phyloP scores from a whole-genome alignment of 2,113 vertebrate genomes.

The Myiopsitta monachus region DNA sequence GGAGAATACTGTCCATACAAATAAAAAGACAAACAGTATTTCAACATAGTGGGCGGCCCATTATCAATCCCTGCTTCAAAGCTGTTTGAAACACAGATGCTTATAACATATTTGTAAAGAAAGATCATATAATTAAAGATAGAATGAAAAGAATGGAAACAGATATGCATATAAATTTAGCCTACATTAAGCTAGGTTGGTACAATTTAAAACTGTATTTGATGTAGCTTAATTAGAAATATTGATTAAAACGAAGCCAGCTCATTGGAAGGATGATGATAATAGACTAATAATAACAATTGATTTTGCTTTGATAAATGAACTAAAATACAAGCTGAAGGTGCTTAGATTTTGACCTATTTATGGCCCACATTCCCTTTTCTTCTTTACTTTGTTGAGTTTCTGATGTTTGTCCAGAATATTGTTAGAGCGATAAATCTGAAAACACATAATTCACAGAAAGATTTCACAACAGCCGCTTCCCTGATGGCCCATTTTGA shows the following conservation, averaged over 20 bases:
- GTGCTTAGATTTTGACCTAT: slow-evolving; percentile 36
- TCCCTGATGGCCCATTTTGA: neutral
- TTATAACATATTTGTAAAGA: neutral
- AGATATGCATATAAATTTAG: neutral
- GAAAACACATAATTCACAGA: neutral
- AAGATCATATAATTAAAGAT: neutral
- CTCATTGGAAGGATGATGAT: slow-evolving; percentile 44
- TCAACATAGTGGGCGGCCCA: neutral
- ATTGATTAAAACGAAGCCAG: slow-evolving; percentile 59
- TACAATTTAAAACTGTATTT: slow-evolving; percentile 29
- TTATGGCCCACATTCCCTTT: neutral
- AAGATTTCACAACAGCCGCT: neutral
- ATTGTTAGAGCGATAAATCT: neutral
- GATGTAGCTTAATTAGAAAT: slow-evolving; percentile 65
- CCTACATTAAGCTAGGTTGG: neutral
- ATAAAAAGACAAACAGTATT: neutral
- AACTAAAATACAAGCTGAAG: neutral
- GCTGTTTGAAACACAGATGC: neutral
- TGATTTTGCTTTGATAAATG: slow-evolving; percentile 59
- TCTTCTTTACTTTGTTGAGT: neutral
- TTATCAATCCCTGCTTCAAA: neutral
- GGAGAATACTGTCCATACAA: neutral
- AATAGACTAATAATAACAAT: slow-evolving; percentile 66
- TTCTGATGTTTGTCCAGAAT: neutral
- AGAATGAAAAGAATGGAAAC: neutral